Conservation (phyloP, 2,797 vertebrate genomes). For the Microhierax caerulescens region DNA sequence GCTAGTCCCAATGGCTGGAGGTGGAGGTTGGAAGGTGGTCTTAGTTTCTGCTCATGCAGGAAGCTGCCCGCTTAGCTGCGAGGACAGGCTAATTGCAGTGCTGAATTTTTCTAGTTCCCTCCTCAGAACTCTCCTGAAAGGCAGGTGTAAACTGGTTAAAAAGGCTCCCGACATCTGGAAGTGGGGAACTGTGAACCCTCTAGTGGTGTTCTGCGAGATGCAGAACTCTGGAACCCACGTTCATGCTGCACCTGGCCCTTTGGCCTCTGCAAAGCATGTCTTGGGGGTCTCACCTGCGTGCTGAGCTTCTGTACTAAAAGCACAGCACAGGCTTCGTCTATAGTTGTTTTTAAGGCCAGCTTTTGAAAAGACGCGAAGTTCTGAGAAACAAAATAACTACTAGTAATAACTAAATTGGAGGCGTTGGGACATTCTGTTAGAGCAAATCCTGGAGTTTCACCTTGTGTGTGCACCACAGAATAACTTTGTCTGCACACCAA, state of each 20-base stretch:
- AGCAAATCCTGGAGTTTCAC: neutral
- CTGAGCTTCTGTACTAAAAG: neutral
- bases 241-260: accelerated
- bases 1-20: neutral
- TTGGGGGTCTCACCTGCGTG: accelerated
- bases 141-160: neutral
- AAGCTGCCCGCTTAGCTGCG: neutral
- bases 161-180: accelerated
- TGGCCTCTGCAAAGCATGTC: accelerated
- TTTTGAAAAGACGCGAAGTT: neutral
- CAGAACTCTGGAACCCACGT: neutral
- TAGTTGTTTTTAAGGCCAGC: neutral
- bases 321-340: neutral
- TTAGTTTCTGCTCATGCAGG: neutral
- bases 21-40: neutral
- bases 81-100: neutral
- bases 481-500: neutral
- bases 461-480: accelerated
- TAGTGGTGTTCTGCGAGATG: neutral
- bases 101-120: neutral
- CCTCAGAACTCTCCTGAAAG: neutral
- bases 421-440: neutral
- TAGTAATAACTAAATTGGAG: neutral
- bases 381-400: neutral
- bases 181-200: neutral